phyloP scores from a whole-genome alignment of 2,113 vertebrate species.

The Bufo gargarizans region DNA sequence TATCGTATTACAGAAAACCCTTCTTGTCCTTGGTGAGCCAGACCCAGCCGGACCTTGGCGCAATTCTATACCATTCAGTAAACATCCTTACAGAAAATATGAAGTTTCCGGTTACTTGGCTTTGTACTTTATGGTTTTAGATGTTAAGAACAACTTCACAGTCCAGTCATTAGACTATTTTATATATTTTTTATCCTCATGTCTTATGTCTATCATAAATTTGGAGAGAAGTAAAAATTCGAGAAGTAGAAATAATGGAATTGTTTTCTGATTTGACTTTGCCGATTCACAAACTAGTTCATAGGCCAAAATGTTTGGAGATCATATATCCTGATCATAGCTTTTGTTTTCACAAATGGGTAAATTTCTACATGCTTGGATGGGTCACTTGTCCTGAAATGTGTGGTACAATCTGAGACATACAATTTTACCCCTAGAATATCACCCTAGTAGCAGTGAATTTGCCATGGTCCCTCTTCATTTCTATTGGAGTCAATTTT shows the following conservation, averaged over 20 bases:
- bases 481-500: neutral
- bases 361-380: neutral
- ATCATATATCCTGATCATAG: no score
- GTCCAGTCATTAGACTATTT: neutral
- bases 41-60: neutral
- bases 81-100: neutral
- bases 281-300: no score
- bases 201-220: neutral
- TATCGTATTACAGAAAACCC: neutral
- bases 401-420: neutral
- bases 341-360: neutral
- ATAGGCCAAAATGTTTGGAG: no score
- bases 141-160: neutral
- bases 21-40: neutral
- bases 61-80: neutral
- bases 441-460: neutral
- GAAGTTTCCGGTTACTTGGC: neutral
- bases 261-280: neutral
- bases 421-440: neutral
- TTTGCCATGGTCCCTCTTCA: neutral
- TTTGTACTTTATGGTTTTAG: neutral
- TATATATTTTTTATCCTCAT: neutral
- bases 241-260: neutral
- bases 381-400: neutral
- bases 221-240: neutral